These are phyloP conservation scores for Thyatira batis DNA, from an alignment of 2,888 invertebrate genomes.

Conservation along the genomic window DNA sequence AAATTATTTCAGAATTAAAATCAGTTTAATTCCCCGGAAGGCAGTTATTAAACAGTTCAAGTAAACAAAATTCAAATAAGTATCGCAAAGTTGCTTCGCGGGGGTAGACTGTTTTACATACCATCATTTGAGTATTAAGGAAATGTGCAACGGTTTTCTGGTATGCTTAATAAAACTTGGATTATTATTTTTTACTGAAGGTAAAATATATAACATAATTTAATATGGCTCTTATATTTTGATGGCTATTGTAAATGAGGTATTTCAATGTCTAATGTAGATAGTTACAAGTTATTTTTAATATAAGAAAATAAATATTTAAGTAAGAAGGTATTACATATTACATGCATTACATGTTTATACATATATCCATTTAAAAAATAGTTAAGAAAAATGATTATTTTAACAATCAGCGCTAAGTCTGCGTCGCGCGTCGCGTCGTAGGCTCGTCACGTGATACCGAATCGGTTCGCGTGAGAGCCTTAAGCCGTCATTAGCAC, in stretches of 20 bases:
- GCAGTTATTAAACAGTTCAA: slow-evolving; percentile 42
- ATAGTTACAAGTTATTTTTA: too few relatives aligned
- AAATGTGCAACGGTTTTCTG: slow-evolving; percentile 4
- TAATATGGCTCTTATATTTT: background rate
- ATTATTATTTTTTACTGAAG: background rate
- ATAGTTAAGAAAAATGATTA: background rate
- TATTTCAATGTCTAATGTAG: too few relatives aligned
- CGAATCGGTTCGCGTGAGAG: slow-evolving; percentile 59
- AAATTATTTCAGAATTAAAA: slow-evolving; percentile 37
- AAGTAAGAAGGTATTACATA: too few relatives aligned
- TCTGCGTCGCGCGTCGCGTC: background rate
- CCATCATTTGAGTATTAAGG: slow-evolving; percentile 22
- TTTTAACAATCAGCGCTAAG: slow-evolving; percentile 1
- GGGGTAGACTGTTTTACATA: slow-evolving; percentile 37
- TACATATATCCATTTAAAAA: background rate
- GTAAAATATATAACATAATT: background rate
- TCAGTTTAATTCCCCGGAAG: slow-evolving; percentile 38
- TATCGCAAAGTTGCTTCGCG: slow-evolving; percentile 40
- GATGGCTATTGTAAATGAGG: too few relatives aligned
- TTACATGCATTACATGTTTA: too few relatives aligned
- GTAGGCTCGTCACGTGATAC: slow-evolving; percentile 49
- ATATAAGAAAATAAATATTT: too few relatives aligned
- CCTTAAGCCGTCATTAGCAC: slow-evolving; percentile 65
- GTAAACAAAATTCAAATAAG: slow-evolving; percentile 67
- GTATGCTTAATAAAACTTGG: background rate